Evolutionary conservation across 1,140 invertebrate genomes (phyloP), one percentile per base, ranked within the genome.

Genomic region (Scylla paramamosain): DNA sequence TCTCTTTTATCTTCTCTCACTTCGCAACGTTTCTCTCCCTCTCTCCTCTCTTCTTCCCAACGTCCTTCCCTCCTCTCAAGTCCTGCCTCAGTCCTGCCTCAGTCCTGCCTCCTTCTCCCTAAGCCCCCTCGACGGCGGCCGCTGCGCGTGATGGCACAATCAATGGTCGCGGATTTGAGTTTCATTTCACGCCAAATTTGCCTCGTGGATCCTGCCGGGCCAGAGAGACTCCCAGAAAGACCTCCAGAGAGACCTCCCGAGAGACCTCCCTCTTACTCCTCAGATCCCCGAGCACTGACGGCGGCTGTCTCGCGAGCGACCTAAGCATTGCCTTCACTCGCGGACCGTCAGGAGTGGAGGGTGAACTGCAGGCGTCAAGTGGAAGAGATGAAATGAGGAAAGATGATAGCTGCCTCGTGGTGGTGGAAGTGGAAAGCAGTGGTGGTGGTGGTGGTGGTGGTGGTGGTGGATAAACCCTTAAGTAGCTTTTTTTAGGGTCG

Each of bases 141-240:
- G 87, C 31, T 46, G 39, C 31, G 7, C 39, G 39, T 46, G 87
- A 45, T 46, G 87, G 87, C 39, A 89, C 87, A 89, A 89, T 89
- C 87, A 89, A 89, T 89, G 87, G 87, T 16, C 87, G 31, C 45
- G 31, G 87, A 89, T 46, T 89, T 25, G 87, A 46, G 87, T 89
- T 89, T 89, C 87, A 89, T 89, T 89, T 89, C 87, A 89, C 87
- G 87, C 87, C 39, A 89, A 89, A 89, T 89, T 89, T 89, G 67
- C 87, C 39, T 46, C 39, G 25, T n/a, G 87, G 87, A 45, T 46
- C 87, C 87, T 31, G 31, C 20, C 20, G 20, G 87, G 39, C 87
- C 45, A 89, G 16, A 32, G 45, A 77, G 20, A 20, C 25, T n/a
- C 8, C 16, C 39, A 39, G 39, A 39, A 39, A 39, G 39, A 39